Percentiles rank a stretch among this genome's conserved stretches.
These are phyloP conservation scores for Lepidurus packardi DNA, from an alignment of 1,140 invertebrate species.

Conservation along the genomic window DNA sequence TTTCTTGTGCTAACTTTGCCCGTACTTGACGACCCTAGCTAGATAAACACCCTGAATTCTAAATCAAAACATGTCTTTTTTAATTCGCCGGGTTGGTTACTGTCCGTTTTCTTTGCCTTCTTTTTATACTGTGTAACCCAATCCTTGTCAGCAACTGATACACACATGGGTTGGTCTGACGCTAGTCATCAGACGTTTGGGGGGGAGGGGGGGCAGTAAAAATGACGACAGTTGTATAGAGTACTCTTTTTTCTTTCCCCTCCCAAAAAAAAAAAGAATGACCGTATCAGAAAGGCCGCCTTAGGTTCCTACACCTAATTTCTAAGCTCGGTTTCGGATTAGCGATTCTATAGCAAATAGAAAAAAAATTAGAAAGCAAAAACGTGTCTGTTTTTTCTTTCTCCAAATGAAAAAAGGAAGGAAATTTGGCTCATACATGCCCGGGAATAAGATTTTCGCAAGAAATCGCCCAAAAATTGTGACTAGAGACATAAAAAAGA, in stretches of 20 bases:
- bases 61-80: not conserved
- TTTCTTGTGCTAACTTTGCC: not conserved
- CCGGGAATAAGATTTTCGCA: not conserved
- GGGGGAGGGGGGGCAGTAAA: slow-evolving; percentile 9
- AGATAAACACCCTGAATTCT: slow-evolving; percentile 16
- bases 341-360: not conserved
- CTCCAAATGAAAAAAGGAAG: not conserved
- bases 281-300: slow-evolving; percentile 3
- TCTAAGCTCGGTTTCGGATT: not conserved
- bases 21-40: not conserved
- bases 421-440: not conserved
- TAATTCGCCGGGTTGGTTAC: not conserved
- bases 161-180: not conserved
- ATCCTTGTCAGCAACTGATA: not conserved
- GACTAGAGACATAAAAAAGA: not conserved
- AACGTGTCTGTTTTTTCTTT: not conserved
- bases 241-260: not conserved
- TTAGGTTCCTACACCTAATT: not conserved
- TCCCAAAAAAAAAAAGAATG: not conserved
- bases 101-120: not conserved
- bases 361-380: not conserved
- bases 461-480: slow-evolving; percentile 1
- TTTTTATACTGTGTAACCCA: not conserved
- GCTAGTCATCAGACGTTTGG: not conserved
- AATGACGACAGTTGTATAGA: not conserved